Conservation (phyloP, 2,888 invertebrate genomes). For the Rhaphigaster nebulosa region DNA sequence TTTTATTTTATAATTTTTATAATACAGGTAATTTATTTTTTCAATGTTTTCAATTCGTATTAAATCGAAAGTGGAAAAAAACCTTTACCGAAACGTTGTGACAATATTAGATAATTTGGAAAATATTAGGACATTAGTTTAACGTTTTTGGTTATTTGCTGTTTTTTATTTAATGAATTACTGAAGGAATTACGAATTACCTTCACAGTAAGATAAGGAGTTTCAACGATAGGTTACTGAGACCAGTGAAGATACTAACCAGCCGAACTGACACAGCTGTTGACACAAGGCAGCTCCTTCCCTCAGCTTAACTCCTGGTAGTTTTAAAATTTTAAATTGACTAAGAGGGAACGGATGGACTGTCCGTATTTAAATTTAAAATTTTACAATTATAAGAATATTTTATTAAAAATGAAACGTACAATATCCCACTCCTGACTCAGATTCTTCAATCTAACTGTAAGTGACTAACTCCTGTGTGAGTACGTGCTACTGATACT, state of each 20-base stretch:
- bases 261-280: background rate
- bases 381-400: background rate
- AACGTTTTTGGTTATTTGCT: too few relatives aligned
- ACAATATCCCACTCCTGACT: background rate
- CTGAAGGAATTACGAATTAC: too few relatives aligned
- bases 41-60: too few relatives aligned
- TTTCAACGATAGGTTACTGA: background rate
- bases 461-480: background rate
- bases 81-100: too few relatives aligned
- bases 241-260: background rate
- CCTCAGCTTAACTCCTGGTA: background rate
- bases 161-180: too few relatives aligned
- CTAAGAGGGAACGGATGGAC: background rate
- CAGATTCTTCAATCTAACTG: background rate
- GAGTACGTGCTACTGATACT: conserved; percentile 12
- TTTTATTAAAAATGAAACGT: background rate
- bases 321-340: conserved; percentile 27
- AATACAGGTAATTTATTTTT: too few relatives aligned
- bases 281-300: background rate
- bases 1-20: too few relatives aligned
- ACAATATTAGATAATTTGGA: too few relatives aligned
- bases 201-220: too few relatives aligned
- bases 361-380: background rate
- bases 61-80: too few relatives aligned
- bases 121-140: too few relatives aligned